phyloP scores from a whole-genome alignment of 2,888 invertebrate species.

The Platycheirus albimanus region DNA sequence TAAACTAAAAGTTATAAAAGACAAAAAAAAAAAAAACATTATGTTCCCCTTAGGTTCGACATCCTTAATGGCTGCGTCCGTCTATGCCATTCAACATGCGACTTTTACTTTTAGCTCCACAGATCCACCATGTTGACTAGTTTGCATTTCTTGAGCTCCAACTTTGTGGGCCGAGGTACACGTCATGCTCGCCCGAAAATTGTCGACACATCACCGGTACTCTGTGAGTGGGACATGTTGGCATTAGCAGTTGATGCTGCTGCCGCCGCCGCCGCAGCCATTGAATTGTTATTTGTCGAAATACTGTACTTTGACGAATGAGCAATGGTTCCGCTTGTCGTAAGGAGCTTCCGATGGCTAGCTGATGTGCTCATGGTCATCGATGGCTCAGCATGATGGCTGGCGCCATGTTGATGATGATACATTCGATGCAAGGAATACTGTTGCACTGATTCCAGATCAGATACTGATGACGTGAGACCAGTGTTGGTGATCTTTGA shows the following conservation, averaged over 20 bases:
- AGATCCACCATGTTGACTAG: conserved; percentile 83
- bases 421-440: conserved; percentile 82
- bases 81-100: conserved; percentile 75
- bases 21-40: conserved; percentile 13
- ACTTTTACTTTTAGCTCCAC: conserved; percentile 82
- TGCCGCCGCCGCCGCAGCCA: conserved; percentile 77
- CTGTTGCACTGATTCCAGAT: conserved; percentile 82
- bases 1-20: too few species aligned
- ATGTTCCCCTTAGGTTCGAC: conserved; percentile 48
- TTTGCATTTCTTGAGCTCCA: conserved; percentile 82
- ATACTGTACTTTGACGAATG: conserved; percentile 80
- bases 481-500: conserved; percentile 79
- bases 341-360: conserved; percentile 80
- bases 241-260: conserved; percentile 59
- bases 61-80: conserved; percentile 29
- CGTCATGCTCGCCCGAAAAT: conserved; percentile 87
- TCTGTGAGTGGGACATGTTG: conserved; percentile 86
- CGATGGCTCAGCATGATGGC: conserved; percentile 76
- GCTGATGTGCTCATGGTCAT: conserved; percentile 76
- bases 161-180: conserved; percentile 81
- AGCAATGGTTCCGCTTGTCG: conserved; percentile 76
- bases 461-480: conserved; percentile 80
- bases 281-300: conserved; percentile 79
- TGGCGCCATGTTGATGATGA: conserved; percentile 78
- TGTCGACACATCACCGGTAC: conserved; percentile 86